Percentiles rank a stretch among this genome's conserved stretches.
Evolutionary conservation across 2,797 vertebrate species (phyloP).

Genomic region (Mormyrops boulengeri): DNA sequence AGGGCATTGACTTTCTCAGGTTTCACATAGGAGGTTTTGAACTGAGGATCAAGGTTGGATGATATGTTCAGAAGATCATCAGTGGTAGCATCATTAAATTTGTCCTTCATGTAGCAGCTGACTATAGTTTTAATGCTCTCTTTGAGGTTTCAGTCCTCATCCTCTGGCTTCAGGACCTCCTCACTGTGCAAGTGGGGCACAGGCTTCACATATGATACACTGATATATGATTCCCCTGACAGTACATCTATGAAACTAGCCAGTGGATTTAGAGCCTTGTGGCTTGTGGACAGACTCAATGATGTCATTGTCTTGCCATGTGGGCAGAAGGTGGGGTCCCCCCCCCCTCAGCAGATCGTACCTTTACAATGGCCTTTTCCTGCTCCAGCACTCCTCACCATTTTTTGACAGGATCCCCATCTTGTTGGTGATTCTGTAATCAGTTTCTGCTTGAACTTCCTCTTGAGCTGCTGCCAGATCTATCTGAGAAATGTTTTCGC

Average conservation of each 20-base stretch:
- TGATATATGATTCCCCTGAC: not conserved
- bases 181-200: not conserved
- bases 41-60: not conserved
- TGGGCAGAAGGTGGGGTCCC: not conserved
- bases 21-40: not conserved
- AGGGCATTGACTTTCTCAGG: not conserved
- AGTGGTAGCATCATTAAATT: not conserved
- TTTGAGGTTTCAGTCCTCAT: not conserved
- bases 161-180: not conserved
- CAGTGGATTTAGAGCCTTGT: conserved; percentile 12
- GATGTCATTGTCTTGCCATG: conserved; percentile 2
- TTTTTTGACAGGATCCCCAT: not conserved
- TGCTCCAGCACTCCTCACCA: conserved; percentile 7
- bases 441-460: not conserved
- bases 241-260: not conserved
- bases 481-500: not conserved
- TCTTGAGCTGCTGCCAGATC: not conserved
- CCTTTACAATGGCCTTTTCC: not conserved
- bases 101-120: not conserved
- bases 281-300: not conserved
- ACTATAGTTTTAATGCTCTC: not conserved
- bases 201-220: not conserved
- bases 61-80: not conserved
- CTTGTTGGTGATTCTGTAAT: not conserved
- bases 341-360: not conserved